Conservation (phyloP, 2,113 vertebrate species). For the Centropristis striata region DNA sequence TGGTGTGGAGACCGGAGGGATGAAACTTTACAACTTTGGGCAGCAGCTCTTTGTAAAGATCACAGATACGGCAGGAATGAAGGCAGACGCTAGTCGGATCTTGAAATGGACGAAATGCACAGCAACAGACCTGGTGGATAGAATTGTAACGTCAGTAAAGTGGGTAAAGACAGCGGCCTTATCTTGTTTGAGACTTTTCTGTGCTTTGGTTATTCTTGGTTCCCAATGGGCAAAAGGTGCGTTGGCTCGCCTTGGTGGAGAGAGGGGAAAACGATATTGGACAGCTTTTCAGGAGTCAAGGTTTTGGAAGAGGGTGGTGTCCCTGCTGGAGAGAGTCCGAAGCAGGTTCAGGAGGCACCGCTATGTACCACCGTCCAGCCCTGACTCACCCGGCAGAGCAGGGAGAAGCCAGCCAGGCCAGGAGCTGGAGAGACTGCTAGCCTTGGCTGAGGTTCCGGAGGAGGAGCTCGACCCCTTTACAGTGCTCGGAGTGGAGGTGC, state of each 20-base stretch:
- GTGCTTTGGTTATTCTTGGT: slow-evolving; percentile 81
- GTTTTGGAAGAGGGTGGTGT: slow-evolving; percentile 77
- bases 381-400: slow-evolving; percentile 77
- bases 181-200: slow-evolving; percentile 82
- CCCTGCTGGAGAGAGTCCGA: slow-evolving; percentile 59
- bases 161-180: slow-evolving; percentile 77
- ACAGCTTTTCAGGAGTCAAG: slow-evolving; percentile 81
- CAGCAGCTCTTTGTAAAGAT: slow-evolving; percentile 80
- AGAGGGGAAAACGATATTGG: slow-evolving; percentile 81
- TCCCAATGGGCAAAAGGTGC: slow-evolving; percentile 74
- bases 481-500: slow-evolving; percentile 90
- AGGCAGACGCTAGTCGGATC: slow-evolving; percentile 78
- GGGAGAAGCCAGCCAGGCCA: slow-evolving; percentile 83
- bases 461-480: slow-evolving; percentile 94
- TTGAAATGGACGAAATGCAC: slow-evolving; percentile 71
- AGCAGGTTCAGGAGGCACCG: slow-evolving; percentile 66
- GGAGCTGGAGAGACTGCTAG: slow-evolving; percentile 91
- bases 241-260: slow-evolving; percentile 61
- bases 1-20: slow-evolving; percentile 84
- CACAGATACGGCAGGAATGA: slow-evolving; percentile 83
- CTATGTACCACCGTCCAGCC: slow-evolving; percentile 9
- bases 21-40: slow-evolving; percentile 86
- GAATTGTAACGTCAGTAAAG: slow-evolving; percentile 64
- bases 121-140: slow-evolving; percentile 70
- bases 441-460: slow-evolving; percentile 90